Evolutionary conservation across 2,888 invertebrate genomes (phyloP), one percentile per base, ranked within the genome.

Genomic region (Tetramorium bicarinatum): DNA sequence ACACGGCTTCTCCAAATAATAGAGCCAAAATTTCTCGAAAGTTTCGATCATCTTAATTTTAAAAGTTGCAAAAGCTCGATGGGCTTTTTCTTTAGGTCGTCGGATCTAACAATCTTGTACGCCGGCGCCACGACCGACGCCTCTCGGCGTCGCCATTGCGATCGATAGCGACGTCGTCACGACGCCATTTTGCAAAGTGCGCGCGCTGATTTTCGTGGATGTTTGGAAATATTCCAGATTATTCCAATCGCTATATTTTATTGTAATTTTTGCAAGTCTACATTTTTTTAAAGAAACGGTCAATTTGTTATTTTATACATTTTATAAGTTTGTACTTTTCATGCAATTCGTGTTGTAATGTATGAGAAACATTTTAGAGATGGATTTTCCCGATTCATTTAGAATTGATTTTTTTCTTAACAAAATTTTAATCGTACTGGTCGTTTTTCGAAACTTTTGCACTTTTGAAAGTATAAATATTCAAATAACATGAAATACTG

Each of bases 121-220:
- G 89, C 88, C 83, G 86, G 79, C 88, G 91, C 74, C 56, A 25
- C n/a, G 61, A 71, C 54, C 91, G 91, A 92, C 92, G 92, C 92
- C 91, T 87, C 79, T 87, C 76, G 89, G 88, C 90, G 90, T 91
- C 90, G 93, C 93, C 94, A 94, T 94, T 88, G 93, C 93, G 93
- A 94, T 94, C 94, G 90, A 94, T 94, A 93, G 71, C 83, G 62
- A 82, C 86, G 89, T 84, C 88, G 85, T 83, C 81, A 76, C 74
- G 87, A 89, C 93, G 94, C 94, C 95, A 95, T 95, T 94, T 93
- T 93, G 89, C 74, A 83, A 66, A 74, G 11, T 79, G 56, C 47
- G 79, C 79, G 59, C 59, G 79, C 74, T 72, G 11, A 3, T 56
- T 74, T 80, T 49, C 34, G 47, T 38, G 38, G 21, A 59, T 18